phyloP scores from a whole-genome alignment of 2,113 vertebrate genomes.

The Calyptomena viridis region DNA sequence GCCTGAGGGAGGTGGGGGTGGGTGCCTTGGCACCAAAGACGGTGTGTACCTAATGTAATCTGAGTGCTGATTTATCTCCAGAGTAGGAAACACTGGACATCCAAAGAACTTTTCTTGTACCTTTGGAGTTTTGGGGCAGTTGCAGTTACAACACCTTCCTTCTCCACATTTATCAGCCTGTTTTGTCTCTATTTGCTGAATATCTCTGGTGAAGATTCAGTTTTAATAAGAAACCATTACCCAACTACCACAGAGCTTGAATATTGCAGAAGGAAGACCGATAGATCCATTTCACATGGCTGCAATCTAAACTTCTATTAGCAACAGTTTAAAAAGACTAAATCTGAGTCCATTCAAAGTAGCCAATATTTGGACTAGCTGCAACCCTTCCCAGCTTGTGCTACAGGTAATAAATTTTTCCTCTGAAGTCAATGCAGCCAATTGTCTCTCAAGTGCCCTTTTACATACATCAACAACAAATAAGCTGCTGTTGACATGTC shows the following conservation, averaged over 20 bases:
- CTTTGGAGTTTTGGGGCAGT: neutral
- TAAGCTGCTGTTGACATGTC: neutral
- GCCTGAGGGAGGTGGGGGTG: neutral
- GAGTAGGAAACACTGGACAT: neutral
- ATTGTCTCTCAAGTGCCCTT: neutral
- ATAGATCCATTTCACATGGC: neutral
- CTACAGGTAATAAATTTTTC: neutral
- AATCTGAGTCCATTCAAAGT: neutral
- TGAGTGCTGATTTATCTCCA: neutral
- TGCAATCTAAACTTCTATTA: neutral
- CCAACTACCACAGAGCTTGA: neutral
- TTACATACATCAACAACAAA: neutral
- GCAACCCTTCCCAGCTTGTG: neutral
- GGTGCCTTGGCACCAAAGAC: neutral
- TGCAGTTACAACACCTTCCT: fast-evolving
- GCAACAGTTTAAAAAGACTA: neutral
- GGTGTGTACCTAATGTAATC: neutral
- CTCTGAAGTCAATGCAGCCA: neutral
- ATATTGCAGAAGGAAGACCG: neutral
- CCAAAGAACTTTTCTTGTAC: neutral
- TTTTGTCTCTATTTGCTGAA: neutral
- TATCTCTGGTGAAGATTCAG: neutral
- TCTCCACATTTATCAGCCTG: neutral
- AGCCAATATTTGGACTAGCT: neutral
- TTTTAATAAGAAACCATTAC: neutral